These are phyloP conservation scores for Lepisosteus oculatus DNA, from an alignment of 2,113 vertebrate species.

Conservation along the genomic window DNA sequence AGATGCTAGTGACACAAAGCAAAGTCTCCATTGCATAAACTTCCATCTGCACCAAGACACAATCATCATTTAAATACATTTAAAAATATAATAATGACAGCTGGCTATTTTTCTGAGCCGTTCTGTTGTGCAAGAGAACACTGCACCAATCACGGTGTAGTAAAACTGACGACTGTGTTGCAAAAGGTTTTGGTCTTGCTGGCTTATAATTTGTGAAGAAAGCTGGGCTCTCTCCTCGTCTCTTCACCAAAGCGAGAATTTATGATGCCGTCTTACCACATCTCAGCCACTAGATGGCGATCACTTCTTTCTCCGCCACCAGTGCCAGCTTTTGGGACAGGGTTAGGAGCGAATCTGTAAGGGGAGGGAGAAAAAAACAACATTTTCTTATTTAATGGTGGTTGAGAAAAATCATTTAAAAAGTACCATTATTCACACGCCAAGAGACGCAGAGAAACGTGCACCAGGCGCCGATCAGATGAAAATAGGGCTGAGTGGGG, in stretches of 20 bases:
- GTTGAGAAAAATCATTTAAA: constrained; percentile 29
- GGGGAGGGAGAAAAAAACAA: constrained; percentile 36
- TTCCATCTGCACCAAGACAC: too few relatives aligned
- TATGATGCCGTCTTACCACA: neutral
- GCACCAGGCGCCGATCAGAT: too few relatives aligned
- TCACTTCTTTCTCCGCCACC: constrained; percentile 41
- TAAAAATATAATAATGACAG: too few relatives aligned
- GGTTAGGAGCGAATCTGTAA: constrained; percentile 11
- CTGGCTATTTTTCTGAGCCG: too few relatives aligned
- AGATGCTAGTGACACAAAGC: too few relatives aligned
- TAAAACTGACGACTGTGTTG: constrained; percentile 11
- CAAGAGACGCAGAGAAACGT: too few relatives aligned
- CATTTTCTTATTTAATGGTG: constrained; percentile 52
- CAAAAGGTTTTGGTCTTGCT: constrained; percentile 10
- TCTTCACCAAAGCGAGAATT: constrained; percentile 3
- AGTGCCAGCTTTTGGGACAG: neutral
- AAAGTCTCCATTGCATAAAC: too few relatives aligned
- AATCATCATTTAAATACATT: too few relatives aligned
- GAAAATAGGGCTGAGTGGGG: too few relatives aligned
- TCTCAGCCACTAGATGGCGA: constrained; percentile 60
- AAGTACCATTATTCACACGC: too few relatives aligned
- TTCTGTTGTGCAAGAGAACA: too few relatives aligned
- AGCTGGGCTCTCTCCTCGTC: constrained; percentile 1
- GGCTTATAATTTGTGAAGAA: constrained; percentile 16
- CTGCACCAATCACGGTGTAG: too few relatives aligned